These are phyloP conservation scores for Ophion costatus DNA, from an alignment of 2,888 invertebrate species.

Conservation along the genomic window DNA sequence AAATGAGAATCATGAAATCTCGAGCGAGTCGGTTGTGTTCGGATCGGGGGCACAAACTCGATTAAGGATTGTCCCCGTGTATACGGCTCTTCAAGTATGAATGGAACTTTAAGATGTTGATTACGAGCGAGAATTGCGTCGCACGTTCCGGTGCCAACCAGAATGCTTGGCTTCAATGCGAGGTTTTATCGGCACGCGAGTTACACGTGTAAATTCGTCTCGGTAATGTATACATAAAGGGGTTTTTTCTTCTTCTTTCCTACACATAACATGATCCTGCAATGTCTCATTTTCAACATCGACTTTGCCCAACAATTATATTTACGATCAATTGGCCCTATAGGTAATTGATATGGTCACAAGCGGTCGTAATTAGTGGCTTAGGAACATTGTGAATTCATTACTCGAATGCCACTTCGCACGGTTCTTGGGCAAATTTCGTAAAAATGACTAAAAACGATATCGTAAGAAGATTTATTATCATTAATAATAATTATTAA, in stretches of 20 bases:
- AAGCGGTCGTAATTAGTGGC: too few relatives aligned
- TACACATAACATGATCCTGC: neutral
- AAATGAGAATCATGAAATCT: conserved; percentile 34
- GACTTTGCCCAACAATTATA: too few relatives aligned
- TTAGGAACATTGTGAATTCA: too few relatives aligned
- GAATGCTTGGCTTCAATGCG: conserved; percentile 37
- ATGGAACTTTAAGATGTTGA: conserved; percentile 24
- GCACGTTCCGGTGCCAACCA: conserved; percentile 51
- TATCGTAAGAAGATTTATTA: too few relatives aligned
- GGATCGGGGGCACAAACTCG: conserved; percentile 26
- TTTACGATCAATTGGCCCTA: too few relatives aligned
- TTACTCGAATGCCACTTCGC: too few relatives aligned
- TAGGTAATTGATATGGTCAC: too few relatives aligned
- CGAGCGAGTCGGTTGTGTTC: conserved; percentile 24
- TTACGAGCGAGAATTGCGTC: conserved; percentile 47
- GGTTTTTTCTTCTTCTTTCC: conserved; percentile 5
- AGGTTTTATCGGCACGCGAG: conserved; percentile 19
- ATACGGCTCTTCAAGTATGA: conserved; percentile 39
- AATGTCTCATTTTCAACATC: conserved; percentile 5
- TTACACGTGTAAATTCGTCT: conserved; percentile 49
- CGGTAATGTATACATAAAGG: neutral
- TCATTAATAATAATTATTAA: too few relatives aligned
- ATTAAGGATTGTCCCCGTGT: conserved; percentile 37
- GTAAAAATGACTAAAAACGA: too few relatives aligned
- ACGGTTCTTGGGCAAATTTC: too few relatives aligned